phyloP scores from a whole-genome alignment of 2,113 vertebrate genomes.

The Xerus inauris region DNA sequence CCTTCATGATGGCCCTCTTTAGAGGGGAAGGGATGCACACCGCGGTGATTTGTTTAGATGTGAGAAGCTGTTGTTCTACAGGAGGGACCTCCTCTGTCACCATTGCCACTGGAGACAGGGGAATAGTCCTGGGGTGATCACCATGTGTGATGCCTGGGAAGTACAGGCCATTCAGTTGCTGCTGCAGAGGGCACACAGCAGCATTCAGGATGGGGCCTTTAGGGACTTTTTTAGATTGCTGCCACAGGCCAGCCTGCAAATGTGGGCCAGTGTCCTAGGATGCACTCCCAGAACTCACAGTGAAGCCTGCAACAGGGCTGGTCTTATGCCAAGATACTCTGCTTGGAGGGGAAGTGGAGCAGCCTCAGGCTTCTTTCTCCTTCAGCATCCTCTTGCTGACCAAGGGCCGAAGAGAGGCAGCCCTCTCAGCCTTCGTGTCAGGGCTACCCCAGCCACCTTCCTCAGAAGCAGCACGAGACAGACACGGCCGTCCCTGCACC shows the following conservation, averaged over 20 bases:
- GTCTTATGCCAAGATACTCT: not conserved
- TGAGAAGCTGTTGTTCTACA: not conserved
- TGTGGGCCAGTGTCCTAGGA: not conserved
- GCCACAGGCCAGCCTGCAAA: not conserved
- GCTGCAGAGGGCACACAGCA: not conserved
- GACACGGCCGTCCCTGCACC: not conserved
- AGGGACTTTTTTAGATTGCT: not conserved
- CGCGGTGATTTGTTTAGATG: not conserved
- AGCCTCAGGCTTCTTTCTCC: not conserved
- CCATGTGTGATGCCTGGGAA: not conserved
- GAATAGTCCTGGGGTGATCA: not conserved
- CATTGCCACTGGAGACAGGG: not conserved
- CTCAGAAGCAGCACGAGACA: not conserved
- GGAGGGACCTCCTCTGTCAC: not conserved
- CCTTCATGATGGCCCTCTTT: not conserved
- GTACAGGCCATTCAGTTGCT: not conserved
- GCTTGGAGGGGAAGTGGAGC: not conserved
- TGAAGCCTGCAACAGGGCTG: not conserved
- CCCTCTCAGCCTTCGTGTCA: too few relatives aligned
- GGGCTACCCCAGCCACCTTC: not conserved
- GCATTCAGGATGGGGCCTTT: not conserved
- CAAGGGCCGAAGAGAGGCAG: not conserved
- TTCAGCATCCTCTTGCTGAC: not conserved
- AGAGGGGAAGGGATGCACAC: not conserved
- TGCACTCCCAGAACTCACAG: not conserved